Evolutionary conservation across 2,113 vertebrate genomes (phyloP).

Genomic region (Mobula hypostoma): DNA sequence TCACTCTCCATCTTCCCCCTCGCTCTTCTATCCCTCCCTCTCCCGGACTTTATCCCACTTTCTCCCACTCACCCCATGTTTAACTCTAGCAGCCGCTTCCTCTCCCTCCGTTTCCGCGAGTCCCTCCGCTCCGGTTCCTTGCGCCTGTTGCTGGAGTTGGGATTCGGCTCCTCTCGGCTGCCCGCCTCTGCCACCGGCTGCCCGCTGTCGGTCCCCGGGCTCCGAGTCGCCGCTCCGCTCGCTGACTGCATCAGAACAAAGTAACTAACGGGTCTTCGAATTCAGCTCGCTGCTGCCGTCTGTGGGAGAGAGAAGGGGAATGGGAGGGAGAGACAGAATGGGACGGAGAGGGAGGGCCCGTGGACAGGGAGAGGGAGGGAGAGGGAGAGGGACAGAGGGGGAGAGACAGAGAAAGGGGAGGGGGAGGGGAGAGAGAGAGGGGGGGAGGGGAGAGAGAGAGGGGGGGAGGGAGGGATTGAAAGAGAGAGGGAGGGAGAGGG

Average conservation of each 20-base stretch:
- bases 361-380: background rate
- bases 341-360: background rate
- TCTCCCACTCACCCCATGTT: constrained; percentile 11
- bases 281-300: background rate
- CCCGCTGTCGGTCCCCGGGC: constrained; percentile 13
- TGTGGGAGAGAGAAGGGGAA: background rate
- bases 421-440: background rate
- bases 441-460: background rate
- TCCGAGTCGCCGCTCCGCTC: background rate
- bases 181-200: background rate
- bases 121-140: background rate
- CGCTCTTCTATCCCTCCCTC: background rate
- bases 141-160: background rate
- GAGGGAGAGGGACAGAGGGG: too few species aligned
- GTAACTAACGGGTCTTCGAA: background rate
- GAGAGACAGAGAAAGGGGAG: background rate
- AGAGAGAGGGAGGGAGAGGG: background rate
- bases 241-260: background rate
- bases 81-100: background rate
- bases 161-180: background rate
- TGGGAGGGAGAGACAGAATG: background rate
- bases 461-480: background rate
- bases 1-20: background rate
- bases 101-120: constrained; percentile 12
- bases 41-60: background rate